Evolutionary conservation across 2,888 invertebrate genomes (phyloP).

Genomic region (Dicycla oo): DNA sequence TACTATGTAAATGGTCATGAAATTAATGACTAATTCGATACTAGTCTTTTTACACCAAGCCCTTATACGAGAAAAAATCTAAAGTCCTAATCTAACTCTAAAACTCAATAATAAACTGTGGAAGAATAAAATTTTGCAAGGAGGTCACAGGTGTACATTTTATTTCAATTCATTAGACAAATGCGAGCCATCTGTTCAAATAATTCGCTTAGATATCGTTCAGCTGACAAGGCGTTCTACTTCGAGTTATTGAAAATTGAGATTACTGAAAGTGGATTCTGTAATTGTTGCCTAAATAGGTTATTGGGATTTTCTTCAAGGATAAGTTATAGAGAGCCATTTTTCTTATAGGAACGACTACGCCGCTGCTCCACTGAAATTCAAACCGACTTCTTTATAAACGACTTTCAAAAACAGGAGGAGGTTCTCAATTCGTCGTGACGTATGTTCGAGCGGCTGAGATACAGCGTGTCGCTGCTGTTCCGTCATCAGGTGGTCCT

Average conservation of each 20-base stretch:
- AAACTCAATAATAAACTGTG: conserved; percentile 57
- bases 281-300: conserved; percentile 29
- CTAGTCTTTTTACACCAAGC: not conserved
- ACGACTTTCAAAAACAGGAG: no score
- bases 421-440: no score
- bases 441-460: no score
- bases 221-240: conserved; percentile 31
- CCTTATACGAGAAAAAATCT: conserved; percentile 3
- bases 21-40: not conserved
- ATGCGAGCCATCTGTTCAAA: conserved; percentile 68
- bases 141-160: conserved; percentile 66
- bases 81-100: conserved; percentile 31
- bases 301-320: not conserved
- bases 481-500: no score
- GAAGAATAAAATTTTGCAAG: conserved; percentile 55
- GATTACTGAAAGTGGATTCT: conserved; percentile 16
- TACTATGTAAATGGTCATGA: not conserved
- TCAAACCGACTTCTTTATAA: no score
- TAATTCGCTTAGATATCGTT: conserved; percentile 68
- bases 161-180: conserved; percentile 72
- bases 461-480: no score
- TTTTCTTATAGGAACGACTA: no score
- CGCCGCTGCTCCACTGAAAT: no score
- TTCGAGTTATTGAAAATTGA: conserved; percentile 54
- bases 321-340: no score